Percentiles rank a stretch among this genome's conserved stretches.
These are phyloP conservation scores for Eumeta japonica DNA, from an alignment of 1,140 invertebrate species.

Conservation along the genomic window DNA sequence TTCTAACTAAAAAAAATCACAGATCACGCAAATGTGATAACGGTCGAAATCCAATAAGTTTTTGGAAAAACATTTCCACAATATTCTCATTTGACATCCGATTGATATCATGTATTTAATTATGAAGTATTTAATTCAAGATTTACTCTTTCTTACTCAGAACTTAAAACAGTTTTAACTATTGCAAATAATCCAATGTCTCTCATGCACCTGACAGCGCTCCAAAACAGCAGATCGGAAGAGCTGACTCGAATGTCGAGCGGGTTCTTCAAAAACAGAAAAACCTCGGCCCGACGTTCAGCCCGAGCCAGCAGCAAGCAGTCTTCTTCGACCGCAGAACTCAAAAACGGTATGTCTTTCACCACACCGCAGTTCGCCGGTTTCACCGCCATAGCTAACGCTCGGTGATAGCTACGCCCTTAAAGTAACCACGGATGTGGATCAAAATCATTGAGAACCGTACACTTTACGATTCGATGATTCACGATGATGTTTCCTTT, in stretches of 20 bases:
- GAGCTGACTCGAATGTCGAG: conserved; percentile 48
- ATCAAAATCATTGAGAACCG: too few relatives aligned
- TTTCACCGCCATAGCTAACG: too few relatives aligned
- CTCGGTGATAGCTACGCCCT: too few relatives aligned
- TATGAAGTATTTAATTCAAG: background rate
- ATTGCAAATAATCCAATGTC: too few relatives aligned
- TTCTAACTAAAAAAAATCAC: background rate
- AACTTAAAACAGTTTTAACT: too few relatives aligned
- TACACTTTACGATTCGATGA: too few relatives aligned
- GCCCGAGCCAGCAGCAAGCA: conserved; percentile 68
- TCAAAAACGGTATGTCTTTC: conserved; percentile 39
- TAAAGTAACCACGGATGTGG: too few relatives aligned
- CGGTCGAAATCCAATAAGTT: too few relatives aligned
- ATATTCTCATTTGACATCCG: background rate
- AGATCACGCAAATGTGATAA: too few relatives aligned
- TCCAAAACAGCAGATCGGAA: conserved; percentile 61
- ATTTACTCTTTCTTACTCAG: background rate
- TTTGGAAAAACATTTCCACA: background rate
- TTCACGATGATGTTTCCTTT: too few relatives aligned
- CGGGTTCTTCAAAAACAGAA: conserved; percentile 71
- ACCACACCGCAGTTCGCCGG: too few relatives aligned
- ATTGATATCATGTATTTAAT: background rate
- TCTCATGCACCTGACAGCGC: conserved; percentile 19
- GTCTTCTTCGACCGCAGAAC: conserved; percentile 46
- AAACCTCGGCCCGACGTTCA: conserved; percentile 71